phyloP scores from a whole-genome alignment of 2,113 vertebrate genomes.

The Gnathonemus longibarbis region DNA sequence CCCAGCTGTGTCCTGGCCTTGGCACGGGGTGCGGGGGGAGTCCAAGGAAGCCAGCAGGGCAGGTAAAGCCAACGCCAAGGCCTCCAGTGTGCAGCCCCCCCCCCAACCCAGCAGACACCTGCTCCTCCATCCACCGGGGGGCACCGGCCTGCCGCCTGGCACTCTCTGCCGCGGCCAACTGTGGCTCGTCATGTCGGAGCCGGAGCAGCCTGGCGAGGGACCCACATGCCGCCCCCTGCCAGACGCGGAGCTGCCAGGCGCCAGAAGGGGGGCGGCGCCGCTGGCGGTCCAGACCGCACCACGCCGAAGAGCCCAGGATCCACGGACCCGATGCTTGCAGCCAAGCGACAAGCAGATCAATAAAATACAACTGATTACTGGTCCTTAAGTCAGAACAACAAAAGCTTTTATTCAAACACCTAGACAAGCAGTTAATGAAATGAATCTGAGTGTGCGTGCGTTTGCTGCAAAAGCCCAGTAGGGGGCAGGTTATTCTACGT shows the following conservation, averaged over 20 bases:
- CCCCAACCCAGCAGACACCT: constrained; percentile 31
- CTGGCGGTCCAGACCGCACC: neutral
- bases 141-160: constrained; percentile 38
- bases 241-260: neutral
- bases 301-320: neutral
- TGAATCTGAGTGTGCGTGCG: neutral
- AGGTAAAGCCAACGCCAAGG: constrained; percentile 52
- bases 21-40: neutral
- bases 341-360: neutral
- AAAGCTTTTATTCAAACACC: neutral
- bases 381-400: neutral
- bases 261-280: neutral
- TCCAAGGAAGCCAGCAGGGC: constrained; percentile 45
- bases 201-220: constrained; percentile 1
- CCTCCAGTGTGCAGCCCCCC: neutral
- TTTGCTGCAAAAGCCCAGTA: neutral
- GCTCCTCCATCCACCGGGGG: constrained; percentile 30
- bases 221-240: constrained; percentile 17
- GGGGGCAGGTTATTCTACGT: neutral
- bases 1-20: neutral
- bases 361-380: neutral
- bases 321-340: neutral
- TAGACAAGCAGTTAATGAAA: neutral
- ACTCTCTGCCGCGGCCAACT: constrained; percentile 31
- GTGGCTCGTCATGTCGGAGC: neutral